A percentile compares a stretch with the other conserved stretches of the same genome.
These are phyloP conservation scores for Eupithecia tripunctaria DNA, from an alignment of 2,888 invertebrate species.

Conservation along the genomic window DNA sequence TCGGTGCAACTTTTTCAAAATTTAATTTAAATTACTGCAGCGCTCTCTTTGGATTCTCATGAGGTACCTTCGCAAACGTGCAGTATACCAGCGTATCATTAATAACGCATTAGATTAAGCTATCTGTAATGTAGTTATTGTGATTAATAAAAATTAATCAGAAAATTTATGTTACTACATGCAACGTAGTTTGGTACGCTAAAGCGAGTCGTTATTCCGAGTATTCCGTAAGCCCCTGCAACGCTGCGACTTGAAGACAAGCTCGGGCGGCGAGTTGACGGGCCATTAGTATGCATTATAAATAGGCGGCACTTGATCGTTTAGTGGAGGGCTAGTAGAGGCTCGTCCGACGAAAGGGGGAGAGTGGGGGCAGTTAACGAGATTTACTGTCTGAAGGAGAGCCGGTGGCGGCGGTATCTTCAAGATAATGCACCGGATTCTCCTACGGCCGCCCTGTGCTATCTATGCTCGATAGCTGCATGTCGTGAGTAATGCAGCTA, in stretches of 20 bases:
- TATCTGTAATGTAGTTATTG: too few relatives aligned
- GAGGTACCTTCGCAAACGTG: background rate
- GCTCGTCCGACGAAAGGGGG: background rate
- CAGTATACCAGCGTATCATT: too few relatives aligned
- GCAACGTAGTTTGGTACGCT: background rate
- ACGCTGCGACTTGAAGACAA: background rate
- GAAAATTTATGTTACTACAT: too few relatives aligned
- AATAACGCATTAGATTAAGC: too few relatives aligned
- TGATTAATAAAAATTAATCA: too few relatives aligned
- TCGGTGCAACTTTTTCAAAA: conserved; percentile 17
- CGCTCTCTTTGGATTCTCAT: background rate
- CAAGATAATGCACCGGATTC: conserved; percentile 25
- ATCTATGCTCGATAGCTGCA: conserved; percentile 2
- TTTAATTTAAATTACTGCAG: conserved; percentile 14
- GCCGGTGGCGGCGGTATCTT: background rate
- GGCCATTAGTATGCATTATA: conserved; percentile 23
- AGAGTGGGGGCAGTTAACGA: conserved; percentile 26
- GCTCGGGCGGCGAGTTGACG: conserved; percentile 1
- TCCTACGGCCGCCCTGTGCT: background rate
- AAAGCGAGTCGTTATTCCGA: background rate
- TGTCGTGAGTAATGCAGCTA: conserved; percentile 22
- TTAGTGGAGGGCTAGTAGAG: conserved; percentile 20
- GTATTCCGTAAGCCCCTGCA: conserved; percentile 3
- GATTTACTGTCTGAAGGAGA: conserved; percentile 25
- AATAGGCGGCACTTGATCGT: conserved; percentile 27